Evolutionary conservation across 2,888 invertebrate species (phyloP).

Genomic region (Drosophila borborema): DNA sequence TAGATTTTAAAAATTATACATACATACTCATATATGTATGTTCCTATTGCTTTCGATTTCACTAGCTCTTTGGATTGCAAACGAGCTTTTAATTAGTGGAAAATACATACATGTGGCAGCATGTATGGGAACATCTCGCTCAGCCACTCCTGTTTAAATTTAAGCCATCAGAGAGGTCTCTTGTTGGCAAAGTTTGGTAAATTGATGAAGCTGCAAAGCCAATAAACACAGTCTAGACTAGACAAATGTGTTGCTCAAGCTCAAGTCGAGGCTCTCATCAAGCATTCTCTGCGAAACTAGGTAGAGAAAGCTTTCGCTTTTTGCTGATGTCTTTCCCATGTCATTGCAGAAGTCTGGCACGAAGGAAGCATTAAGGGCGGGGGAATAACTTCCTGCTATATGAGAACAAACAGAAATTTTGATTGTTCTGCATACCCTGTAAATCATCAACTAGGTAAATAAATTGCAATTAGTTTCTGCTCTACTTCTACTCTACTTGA

Average conservation of each 20-base stretch:
- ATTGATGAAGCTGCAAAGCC: slow-evolving; percentile 8
- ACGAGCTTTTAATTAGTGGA: slow-evolving; percentile 3
- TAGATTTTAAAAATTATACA: slow-evolving; percentile 58
- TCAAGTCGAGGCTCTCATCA: not conserved
- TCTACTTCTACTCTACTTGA: not conserved
- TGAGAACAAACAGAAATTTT: no score
- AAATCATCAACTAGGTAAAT: not conserved
- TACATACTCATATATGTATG: not conserved
- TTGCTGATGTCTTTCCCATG: not conserved
- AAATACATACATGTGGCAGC: not conserved
- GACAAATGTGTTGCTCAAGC: not conserved
- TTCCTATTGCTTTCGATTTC: slow-evolving; percentile 31
- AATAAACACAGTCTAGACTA: slow-evolving; percentile 1
- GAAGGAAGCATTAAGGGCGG: not conserved
- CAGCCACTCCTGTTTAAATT: not conserved
- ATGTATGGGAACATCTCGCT: no score
- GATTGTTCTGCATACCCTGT: not conserved
- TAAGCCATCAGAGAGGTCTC: not conserved
- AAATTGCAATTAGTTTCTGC: not conserved
- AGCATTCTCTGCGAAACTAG: not conserved
- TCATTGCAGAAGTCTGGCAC: not conserved
- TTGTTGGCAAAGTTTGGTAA: not conserved
- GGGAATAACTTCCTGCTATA: not conserved
- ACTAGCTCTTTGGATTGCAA: not conserved
- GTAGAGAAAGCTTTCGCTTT: not conserved